phyloP scores from a whole-genome alignment of 30 jellyfish, hydroid and myxozoan genomes.

The Phacellophora camtschatica region DNA sequence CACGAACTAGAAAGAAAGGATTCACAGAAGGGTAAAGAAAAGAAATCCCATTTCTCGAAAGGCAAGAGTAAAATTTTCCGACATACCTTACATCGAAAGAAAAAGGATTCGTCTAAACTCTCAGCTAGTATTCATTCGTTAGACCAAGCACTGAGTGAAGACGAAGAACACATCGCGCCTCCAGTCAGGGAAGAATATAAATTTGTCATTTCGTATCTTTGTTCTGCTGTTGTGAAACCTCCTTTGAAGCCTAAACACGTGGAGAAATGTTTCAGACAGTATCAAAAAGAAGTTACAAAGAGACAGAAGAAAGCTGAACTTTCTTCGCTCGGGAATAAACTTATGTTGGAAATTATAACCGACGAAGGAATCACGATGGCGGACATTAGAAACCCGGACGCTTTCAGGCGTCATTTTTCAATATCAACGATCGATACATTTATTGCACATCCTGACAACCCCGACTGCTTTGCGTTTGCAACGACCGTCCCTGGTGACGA shows the following conservation, averaged over 20 bases:
- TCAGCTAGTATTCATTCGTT: conserved; percentile 38
- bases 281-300: conserved; percentile 74
- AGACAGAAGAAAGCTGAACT: conserved; percentile 40
- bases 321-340: conserved; percentile 62
- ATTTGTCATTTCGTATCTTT: conserved; percentile 62
- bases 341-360: conserved; percentile 35
- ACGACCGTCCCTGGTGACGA: conserved; percentile 75
- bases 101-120: conserved; percentile 18
- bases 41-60: conserved; percentile 6
- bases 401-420: conserved; percentile 74
- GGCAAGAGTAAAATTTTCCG: conserved; percentile 39
- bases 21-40: conserved; percentile 15
- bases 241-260: conserved; percentile 90
- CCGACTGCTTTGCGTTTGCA: conserved; percentile 91
- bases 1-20: background rate
- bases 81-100: conserved; percentile 29
- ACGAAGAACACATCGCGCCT: background rate
- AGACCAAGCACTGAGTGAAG: conserved; percentile 34
- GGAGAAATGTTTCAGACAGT: conserved; percentile 81
- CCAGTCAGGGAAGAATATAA: conserved; percentile 14
- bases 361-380: conserved; percentile 78
- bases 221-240: conserved; percentile 90
- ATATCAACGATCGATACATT: conserved; percentile 56
- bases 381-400: conserved; percentile 61
- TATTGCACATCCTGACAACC: conserved; percentile 84